phyloP scores from a whole-genome alignment of 2,797 vertebrate species.

The Gephyroberyx darwinii region DNA sequence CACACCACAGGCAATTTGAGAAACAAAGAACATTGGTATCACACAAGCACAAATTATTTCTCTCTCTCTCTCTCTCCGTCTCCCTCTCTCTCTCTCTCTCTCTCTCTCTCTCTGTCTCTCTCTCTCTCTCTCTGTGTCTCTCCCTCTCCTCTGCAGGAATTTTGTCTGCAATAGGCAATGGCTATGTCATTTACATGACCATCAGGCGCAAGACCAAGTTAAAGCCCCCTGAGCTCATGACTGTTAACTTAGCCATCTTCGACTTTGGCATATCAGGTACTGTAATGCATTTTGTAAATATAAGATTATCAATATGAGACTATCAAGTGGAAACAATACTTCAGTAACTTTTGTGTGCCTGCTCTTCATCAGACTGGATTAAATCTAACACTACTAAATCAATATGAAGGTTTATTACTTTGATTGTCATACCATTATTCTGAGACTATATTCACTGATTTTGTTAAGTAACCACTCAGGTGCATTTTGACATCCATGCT shows the following conservation, averaged over 20 bases:
- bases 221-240: slow-evolving; percentile 95
- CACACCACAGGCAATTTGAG: no score
- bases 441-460: no score
- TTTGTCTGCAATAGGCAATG: slow-evolving; percentile 90
- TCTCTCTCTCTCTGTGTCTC: not conserved
- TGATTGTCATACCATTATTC: no score
- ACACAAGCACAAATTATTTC: not conserved
- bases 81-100: slow-evolving; percentile 10
- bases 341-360: no score
- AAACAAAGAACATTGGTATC: not conserved
- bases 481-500: no score
- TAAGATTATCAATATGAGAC: no score
- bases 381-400: no score
- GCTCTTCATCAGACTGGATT: no score
- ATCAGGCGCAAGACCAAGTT: slow-evolving; percentile 90
- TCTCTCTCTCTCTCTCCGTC: no score
- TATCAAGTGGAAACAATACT: no score
- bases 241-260: slow-evolving; percentile 91
- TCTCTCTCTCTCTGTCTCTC: not conserved
- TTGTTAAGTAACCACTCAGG: no score
- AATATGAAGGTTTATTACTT: no score
- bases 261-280: slow-evolving; percentile 97
- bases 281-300: not conserved
- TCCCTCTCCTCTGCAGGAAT: slow-evolving; percentile 80
- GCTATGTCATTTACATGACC: slow-evolving; percentile 91